Evolutionary conservation across 2,113 vertebrate genomes (phyloP), one percentile per base, ranked within the genome.

Genomic region (Etia nguti): DNA sequence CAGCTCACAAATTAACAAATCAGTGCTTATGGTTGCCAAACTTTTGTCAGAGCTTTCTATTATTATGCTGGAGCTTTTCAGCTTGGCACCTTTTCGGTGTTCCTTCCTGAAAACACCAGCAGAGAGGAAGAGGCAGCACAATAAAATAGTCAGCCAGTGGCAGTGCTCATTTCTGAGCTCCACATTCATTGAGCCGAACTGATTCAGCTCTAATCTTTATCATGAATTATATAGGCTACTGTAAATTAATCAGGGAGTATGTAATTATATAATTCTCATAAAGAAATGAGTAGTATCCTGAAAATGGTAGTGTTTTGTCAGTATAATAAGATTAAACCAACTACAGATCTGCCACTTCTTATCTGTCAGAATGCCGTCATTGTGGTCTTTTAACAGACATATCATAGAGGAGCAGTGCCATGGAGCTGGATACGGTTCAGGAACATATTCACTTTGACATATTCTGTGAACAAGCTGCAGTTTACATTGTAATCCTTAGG

Each of bases 201-300:
- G 87, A 89, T 89, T 89, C 86, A 88, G 91, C 91, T 84, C 68
- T 81, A 77, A 88, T 88, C 77, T 65, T 83, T 83, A 89, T 81
- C 62, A 29, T 65, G 82, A 81, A 77, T 82, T 84, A 80, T 81
- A 90, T 60, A 77, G 46, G 73, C 73, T 77, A 86, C 41, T 83
- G 54, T 85, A 73, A 81, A 90, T 81, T 54, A 77, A 90, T 83
- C 81, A 73, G 48, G 91, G 85, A 46, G 48, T 55, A 22, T 77
- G 56, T 86, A 86, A 90, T 89, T 86, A 79, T 86, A 26, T 84
- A 77, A 83, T 31, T 86, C 6, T 54, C 48, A 48, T 65, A 57
- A 48, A 83, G 38, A 65, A 84, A 83, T 85, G 43, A 88, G 56
- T 46, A 15, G 54, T 36, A 54, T 36, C 70, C 20, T 86, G 60